These are phyloP conservation scores for Seriola rivoliana DNA, from an alignment of 2,113 vertebrate species.

Conservation along the genomic window DNA sequence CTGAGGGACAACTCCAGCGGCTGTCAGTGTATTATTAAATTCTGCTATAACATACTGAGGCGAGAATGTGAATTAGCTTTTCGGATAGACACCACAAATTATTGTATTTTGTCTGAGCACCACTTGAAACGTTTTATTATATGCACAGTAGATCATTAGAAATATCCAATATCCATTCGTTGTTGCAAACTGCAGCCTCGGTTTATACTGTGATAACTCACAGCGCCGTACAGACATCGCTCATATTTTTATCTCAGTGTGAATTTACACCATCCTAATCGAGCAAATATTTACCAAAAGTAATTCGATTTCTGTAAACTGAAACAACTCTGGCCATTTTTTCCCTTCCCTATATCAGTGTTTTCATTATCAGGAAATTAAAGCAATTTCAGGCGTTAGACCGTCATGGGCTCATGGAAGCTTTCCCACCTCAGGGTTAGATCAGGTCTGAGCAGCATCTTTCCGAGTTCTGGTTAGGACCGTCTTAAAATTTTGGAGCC, in stretches of 20 bases:
- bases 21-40: constrained; percentile 34
- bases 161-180: constrained; percentile 60
- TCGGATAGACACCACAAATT: constrained; percentile 35
- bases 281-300: constrained; percentile 34
- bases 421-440: constrained; percentile 30
- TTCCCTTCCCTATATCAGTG: not conserved
- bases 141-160: constrained; percentile 43
- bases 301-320: constrained; percentile 29
- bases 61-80: constrained; percentile 38
- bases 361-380: constrained; percentile 59
- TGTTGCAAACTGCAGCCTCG: constrained; percentile 36
- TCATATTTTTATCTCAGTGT: constrained; percentile 21
- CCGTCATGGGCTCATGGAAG: not conserved
- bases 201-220: constrained; percentile 35
- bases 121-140: constrained; percentile 50
- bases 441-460: constrained; percentile 26
- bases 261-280: constrained; percentile 30
- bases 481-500: constrained; percentile 50
- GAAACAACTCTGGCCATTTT: constrained; percentile 3
- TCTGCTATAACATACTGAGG: constrained; percentile 16
- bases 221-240: not conserved
- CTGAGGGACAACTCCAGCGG: constrained; percentile 27
- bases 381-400: constrained; percentile 32
- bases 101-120: constrained; percentile 48
- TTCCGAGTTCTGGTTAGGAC: constrained; percentile 39